Evolutionary conservation across 1,140 invertebrate genomes (phyloP).

Genomic region (Drosophila pseudoobscura): DNA sequence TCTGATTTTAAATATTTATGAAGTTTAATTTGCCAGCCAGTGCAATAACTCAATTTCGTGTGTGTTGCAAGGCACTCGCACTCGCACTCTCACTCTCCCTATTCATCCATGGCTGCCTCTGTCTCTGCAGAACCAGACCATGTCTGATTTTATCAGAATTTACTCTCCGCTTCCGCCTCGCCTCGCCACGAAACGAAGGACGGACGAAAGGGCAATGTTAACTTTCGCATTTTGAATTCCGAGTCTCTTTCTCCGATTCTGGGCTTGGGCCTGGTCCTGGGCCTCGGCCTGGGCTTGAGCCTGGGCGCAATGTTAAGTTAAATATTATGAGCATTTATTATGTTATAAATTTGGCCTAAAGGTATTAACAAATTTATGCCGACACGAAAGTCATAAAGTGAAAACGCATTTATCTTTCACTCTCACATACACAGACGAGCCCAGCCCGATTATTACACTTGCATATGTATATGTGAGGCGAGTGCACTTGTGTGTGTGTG

Average conservation of each 20-base stretch:
- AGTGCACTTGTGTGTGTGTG: constrained; percentile 25
- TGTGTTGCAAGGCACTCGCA: constrained; percentile 33
- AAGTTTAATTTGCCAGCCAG: constrained; percentile 83
- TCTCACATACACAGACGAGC: constrained; percentile 25
- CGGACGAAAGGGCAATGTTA: constrained; percentile 56
- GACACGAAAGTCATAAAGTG: constrained; percentile 82
- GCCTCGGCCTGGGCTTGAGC: constrained; percentile 13
- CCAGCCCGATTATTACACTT: constrained; percentile 17
- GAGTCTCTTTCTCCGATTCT: constrained; percentile 34
- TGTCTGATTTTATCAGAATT: constrained; percentile 65
- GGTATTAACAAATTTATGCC: constrained; percentile 83
- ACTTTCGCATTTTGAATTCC: constrained; percentile 70
- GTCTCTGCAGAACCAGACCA: constrained; percentile 40
- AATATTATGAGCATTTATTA: constrained; percentile 83
- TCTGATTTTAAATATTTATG: constrained; percentile 83
- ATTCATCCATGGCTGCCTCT: neutral
- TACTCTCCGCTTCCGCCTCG: constrained; percentile 12
- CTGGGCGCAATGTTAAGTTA: constrained; percentile 76
- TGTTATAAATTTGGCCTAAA: constrained; percentile 83
- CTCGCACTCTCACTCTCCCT: constrained; percentile 21
- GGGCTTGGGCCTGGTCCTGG: constrained; percentile 3
- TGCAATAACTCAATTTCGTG: constrained; percentile 83
- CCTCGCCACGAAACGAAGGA: too few species aligned
- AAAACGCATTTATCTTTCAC: constrained; percentile 81
- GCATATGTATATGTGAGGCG: neutral